Percentiles rank a stretch among this genome's conserved stretches.
Evolutionary conservation across 1,140 invertebrate genomes (phyloP).

Genomic region (Drosophila serrata): DNA sequence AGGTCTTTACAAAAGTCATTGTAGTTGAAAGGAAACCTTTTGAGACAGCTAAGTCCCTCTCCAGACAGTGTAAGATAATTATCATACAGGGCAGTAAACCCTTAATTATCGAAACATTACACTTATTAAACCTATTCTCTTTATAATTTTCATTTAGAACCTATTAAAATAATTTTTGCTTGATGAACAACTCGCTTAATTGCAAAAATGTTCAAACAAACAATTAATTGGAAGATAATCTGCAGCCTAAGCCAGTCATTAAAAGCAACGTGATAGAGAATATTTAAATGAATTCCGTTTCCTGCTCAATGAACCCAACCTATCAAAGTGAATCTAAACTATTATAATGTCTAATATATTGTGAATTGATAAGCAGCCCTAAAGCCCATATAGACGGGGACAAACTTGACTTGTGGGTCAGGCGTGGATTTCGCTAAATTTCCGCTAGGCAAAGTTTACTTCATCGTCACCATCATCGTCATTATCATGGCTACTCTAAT

Average conservation of each 20-base stretch:
- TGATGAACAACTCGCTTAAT: conserved; percentile 4
- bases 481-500: conserved; percentile 37
- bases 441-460: conserved; percentile 43
- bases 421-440: conserved; percentile 27
- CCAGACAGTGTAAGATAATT: conserved; percentile 3
- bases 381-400: conserved; percentile 9
- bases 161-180: conserved; percentile 15
- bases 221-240: conserved; percentile 13
- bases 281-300: conserved; percentile 28
- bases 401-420: conserved; percentile 64
- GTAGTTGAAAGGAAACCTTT: neutral
- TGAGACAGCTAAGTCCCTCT: neutral
- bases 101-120: neutral
- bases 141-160: neutral
- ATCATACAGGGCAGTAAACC: neutral
- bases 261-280: conserved; percentile 6
- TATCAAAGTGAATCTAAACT: conserved; percentile 12
- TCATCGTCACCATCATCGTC: conserved; percentile 28
- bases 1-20: conserved; percentile 19
- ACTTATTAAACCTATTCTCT: neutral
- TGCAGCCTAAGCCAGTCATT: conserved; percentile 15
- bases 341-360: conserved; percentile 5
- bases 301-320: conserved; percentile 24
- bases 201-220: conserved; percentile 5
- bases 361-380: conserved; percentile 33